Conservation (phyloP, 2,113 vertebrate genomes). For the Ammospiza nelsoni region DNA sequence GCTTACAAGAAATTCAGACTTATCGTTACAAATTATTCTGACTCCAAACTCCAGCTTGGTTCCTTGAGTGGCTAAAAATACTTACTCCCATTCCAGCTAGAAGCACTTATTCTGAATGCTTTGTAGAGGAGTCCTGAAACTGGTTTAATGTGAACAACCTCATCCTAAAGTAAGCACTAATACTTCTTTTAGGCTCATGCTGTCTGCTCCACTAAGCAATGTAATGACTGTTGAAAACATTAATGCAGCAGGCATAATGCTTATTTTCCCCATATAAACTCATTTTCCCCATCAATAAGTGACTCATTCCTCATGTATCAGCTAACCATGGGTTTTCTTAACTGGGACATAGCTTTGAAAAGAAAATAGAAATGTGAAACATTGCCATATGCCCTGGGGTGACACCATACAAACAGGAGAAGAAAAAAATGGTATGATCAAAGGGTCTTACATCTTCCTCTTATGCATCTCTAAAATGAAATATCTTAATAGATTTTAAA, state of each 20-base stretch:
- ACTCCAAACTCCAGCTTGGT: background rate
- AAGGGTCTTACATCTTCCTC: background rate
- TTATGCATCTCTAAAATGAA: background rate
- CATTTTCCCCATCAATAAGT: background rate
- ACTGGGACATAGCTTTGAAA: background rate
- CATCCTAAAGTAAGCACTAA: background rate
- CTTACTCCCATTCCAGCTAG: background rate
- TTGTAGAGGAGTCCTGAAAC: background rate
- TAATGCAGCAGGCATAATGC: background rate
- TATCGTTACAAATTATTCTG: background rate
- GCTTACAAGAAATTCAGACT: background rate
- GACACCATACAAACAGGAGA: background rate
- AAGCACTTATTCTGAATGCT: background rate
- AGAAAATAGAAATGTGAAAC: background rate
- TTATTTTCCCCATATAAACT: background rate
- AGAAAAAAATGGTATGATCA: background rate
- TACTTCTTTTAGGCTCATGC: background rate
- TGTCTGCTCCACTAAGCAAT: background rate
- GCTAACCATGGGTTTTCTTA: background rate
- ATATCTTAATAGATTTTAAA: background rate
- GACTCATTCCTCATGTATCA: background rate
- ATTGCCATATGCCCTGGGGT: background rate
- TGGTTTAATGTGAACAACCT: background rate
- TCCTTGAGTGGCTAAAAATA: background rate
- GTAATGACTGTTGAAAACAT: background rate